These are phyloP conservation scores for Theristus sp. DNA, from an alignment of 2,888 invertebrate species.

Conservation along the genomic window DNA sequence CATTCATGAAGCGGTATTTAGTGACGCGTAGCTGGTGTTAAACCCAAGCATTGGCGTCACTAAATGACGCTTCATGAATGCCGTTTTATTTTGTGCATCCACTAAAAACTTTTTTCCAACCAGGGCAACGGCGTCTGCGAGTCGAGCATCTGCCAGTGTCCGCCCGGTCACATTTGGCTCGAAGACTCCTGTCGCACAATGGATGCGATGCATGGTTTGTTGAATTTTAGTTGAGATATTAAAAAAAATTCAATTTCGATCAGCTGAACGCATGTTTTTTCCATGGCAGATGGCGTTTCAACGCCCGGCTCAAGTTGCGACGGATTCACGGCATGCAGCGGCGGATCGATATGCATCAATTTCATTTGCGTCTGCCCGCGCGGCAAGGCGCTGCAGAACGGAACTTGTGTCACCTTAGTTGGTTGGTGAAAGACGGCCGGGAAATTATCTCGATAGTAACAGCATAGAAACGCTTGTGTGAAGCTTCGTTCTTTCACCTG, in stretches of 20 bases:
- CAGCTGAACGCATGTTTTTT: no score
- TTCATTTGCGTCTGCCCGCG: constrained; percentile 1
- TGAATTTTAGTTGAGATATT: not conserved
- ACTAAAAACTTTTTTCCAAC: no score
- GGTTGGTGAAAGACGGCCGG: not conserved
- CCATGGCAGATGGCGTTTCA: not conserved
- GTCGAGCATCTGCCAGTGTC: not conserved
- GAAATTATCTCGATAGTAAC: not conserved
- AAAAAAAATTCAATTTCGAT: no score
- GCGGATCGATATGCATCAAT: constrained; percentile 5
- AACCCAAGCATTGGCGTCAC: no score
- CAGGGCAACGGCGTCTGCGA: not conserved
- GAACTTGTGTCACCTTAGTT: not conserved
- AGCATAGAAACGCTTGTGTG: no score
- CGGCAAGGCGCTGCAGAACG: not conserved
- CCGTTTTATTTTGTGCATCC: no score
- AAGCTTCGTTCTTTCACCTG: no score
- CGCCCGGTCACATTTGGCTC: not conserved
- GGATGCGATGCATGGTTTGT: not conserved
- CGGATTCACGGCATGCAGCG: constrained; percentile 3
- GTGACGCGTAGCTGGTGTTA: no score
- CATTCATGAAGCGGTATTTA: not conserved
- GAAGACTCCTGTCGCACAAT: not conserved
- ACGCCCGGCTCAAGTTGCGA: not conserved
- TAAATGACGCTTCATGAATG: no score